phyloP scores from a whole-genome alignment of 2,797 vertebrate genomes.

The Pygocentrus nattereri region DNA sequence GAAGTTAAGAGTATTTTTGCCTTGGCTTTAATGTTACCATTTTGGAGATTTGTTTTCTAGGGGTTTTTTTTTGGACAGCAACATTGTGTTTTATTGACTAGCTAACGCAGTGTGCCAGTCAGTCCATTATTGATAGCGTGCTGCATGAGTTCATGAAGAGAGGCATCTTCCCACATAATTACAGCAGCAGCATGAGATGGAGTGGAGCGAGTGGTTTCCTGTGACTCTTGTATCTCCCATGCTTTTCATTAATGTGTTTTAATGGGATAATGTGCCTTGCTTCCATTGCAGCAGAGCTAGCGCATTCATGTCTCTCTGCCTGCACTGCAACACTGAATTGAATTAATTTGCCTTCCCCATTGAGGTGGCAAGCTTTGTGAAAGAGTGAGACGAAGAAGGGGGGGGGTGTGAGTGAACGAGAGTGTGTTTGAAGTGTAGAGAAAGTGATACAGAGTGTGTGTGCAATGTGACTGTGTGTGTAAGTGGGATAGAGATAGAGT shows the following conservation, averaged over 20 bases:
- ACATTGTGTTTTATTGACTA: slow-evolving; percentile 29
- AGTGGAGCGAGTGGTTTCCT: slow-evolving; percentile 38
- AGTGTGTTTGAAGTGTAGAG: neutral
- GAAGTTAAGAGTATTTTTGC: too few relatives aligned
- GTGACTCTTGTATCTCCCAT: slow-evolving; percentile 29
- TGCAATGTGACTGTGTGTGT: slow-evolving; percentile 6
- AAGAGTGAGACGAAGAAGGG: slow-evolving; percentile 29
- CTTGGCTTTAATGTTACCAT: too few relatives aligned
- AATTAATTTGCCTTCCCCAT: slow-evolving; percentile 53
- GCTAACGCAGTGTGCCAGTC: slow-evolving; percentile 32
- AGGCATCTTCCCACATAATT: slow-evolving; percentile 46
- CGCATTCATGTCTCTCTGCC: slow-evolving; percentile 42
- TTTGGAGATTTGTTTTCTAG: too few relatives aligned
- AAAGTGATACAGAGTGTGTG: slow-evolving; percentile 18
- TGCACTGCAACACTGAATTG: slow-evolving; percentile 57
- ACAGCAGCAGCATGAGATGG: slow-evolving; percentile 29
- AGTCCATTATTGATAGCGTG: slow-evolving; percentile 12
- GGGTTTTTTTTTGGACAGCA: too few relatives aligned
- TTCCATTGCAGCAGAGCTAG: slow-evolving; percentile 50
- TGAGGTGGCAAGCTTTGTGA: slow-evolving; percentile 48
- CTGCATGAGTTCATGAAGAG: slow-evolving; percentile 37
- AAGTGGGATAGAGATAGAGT: slow-evolving; percentile 2
- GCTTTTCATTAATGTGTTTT: slow-evolving; percentile 56
- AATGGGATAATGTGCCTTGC: slow-evolving; percentile 55
- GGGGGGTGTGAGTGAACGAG: neutral